These are phyloP conservation scores for Eretmocerus hayati DNA, from an alignment of 2,888 invertebrate genomes.

Conservation along the genomic window DNA sequence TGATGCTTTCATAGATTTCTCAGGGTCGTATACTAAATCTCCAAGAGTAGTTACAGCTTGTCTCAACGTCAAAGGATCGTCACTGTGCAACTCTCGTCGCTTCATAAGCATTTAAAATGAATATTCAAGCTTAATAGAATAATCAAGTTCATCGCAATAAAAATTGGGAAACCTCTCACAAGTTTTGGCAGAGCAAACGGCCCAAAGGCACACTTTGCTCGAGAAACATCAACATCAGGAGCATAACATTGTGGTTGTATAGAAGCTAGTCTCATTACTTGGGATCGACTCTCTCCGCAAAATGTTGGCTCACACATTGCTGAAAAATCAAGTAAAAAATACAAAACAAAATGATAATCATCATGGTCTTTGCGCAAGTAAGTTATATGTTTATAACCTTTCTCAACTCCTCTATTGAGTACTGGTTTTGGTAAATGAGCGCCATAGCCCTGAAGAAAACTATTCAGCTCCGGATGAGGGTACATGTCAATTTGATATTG, in stretches of 20 bases:
- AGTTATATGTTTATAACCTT: constrained; percentile 28
- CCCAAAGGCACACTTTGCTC: constrained; percentile 46
- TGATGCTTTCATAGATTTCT: constrained; percentile 46
- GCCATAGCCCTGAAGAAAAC: constrained; percentile 21
- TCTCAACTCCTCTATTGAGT: constrained; percentile 40
- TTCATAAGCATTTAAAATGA: background rate
- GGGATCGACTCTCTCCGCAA: constrained; percentile 36
- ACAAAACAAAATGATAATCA: constrained; percentile 8
- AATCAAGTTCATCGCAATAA: no score
- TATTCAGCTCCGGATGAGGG: constrained; percentile 21
- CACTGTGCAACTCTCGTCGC: constrained; percentile 43
- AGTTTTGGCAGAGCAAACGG: constrained; percentile 43
- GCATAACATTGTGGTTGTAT: constrained; percentile 46
- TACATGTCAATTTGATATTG: no score
- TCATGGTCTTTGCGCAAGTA: background rate
- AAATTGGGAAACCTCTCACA: no score
- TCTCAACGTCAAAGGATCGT: constrained; percentile 37
- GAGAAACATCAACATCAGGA: constrained; percentile 44
- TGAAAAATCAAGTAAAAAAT: no score
- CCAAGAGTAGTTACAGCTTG: constrained; percentile 46
- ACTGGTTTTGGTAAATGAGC: constrained; percentile 31
- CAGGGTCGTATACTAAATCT: constrained; percentile 47
- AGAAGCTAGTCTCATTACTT: constrained; percentile 40
- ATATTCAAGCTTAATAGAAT: background rate
- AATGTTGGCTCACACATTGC: constrained; percentile 32